Conservation (phyloP, 2,113 vertebrate species). For the Amblyopsis rosae region DNA sequence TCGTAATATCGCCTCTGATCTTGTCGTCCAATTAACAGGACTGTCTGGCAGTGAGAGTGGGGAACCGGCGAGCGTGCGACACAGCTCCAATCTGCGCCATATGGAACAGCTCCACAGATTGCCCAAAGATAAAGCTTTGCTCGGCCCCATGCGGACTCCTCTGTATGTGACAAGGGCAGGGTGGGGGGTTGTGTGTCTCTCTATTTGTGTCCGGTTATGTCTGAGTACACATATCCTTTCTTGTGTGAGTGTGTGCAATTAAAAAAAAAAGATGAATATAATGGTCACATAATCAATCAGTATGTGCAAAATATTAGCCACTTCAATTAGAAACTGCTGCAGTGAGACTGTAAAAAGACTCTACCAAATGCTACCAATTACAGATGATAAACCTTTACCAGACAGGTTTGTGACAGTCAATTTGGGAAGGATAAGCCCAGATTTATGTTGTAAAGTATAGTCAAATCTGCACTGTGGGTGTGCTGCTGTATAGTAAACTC, state of each 20-base stretch:
- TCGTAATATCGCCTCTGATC: conserved; percentile 99
- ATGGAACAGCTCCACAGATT: conserved; percentile 95
- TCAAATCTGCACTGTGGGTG: too few species aligned
- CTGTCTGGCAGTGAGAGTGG: conserved; percentile 93
- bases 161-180: conserved; percentile 81
- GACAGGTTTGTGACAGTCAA: too few species aligned
- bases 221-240: not conserved
- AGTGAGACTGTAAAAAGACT: too few species aligned
- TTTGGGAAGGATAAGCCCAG: too few species aligned
- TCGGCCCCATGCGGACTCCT: conserved; percentile 88
- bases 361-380: too few species aligned
- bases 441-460: too few species aligned
- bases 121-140: conserved; percentile 86
- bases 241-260: not conserved
- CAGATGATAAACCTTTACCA: too few species aligned
- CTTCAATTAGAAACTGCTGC: too few species aligned
- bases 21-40: conserved; percentile 99
- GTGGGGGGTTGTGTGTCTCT: not conserved
- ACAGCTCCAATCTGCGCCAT: conserved; percentile 94
- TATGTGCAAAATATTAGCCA: not conserved
- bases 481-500: too few species aligned
- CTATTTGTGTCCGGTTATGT: not conserved
- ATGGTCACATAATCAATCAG: not conserved
- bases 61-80: conserved; percentile 92
- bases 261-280: not conserved